Evolutionary conservation across 2,113 vertebrate genomes (phyloP).

Genomic region (Okapia johnstoni): DNA sequence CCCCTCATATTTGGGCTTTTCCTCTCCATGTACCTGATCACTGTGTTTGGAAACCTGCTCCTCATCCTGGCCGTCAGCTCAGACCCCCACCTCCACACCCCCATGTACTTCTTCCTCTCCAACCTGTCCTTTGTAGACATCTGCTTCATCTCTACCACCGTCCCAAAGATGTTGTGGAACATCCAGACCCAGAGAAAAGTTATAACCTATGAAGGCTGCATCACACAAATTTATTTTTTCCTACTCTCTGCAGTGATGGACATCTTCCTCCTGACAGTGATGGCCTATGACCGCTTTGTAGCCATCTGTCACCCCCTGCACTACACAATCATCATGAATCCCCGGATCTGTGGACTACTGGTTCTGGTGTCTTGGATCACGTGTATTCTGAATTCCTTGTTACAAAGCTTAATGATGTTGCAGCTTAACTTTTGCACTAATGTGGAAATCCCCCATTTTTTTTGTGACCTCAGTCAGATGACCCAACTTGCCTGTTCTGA

Average conservation of each 20-base stretch:
- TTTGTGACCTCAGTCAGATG: constrained; percentile 14
- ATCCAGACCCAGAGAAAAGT: neutral
- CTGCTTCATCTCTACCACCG: neutral
- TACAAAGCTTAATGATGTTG: neutral
- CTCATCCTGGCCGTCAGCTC: neutral
- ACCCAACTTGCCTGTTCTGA: neutral
- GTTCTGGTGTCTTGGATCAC: neutral
- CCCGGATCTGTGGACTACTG: neutral
- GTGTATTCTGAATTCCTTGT: neutral
- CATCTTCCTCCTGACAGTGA: neutral
- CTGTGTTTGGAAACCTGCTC: neutral
- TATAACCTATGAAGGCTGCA: neutral
- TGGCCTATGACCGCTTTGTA: neutral
- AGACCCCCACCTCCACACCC: neutral
- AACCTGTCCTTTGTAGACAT: neutral
- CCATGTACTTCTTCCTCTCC: neutral
- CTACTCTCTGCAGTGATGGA: neutral
- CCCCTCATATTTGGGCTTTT: neutral
- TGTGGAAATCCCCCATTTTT: neutral
- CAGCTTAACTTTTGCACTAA: neutral
- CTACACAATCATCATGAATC: neutral
- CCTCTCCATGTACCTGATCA: neutral
- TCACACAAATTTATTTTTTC: neutral
- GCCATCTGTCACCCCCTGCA: neutral
- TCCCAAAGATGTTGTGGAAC: neutral